Conservation (phyloP, 2,113 vertebrate genomes). For the Scalopus aquaticus region DNA sequence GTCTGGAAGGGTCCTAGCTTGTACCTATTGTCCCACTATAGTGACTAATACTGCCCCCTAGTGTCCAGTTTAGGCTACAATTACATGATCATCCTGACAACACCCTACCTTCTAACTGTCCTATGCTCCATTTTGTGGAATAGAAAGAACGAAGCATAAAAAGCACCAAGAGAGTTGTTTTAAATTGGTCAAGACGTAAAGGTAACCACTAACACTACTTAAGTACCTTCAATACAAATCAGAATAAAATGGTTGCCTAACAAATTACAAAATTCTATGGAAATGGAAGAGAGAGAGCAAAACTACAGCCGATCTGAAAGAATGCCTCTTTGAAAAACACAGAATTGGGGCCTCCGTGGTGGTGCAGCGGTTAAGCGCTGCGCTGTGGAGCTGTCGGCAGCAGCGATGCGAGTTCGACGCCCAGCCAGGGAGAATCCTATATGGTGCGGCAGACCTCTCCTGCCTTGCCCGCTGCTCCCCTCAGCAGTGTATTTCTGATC, state of each 20-base stretch:
- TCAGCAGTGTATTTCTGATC: too few relatives aligned
- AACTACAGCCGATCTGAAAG: neutral
- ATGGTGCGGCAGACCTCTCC: too few relatives aligned
- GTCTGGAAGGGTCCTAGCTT: neutral
- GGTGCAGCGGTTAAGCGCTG: too few relatives aligned
- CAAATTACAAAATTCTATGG: neutral
- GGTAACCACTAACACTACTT: neutral
- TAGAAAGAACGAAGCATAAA: neutral
- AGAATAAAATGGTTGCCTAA: slow-evolving; percentile 1
- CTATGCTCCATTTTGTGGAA: neutral
- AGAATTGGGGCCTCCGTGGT: too few relatives aligned
- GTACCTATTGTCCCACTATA: neutral
- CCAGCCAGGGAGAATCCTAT: too few relatives aligned
- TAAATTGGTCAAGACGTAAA: neutral
- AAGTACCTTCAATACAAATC: neutral
- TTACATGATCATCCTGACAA: neutral
- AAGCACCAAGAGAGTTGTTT: neutral
- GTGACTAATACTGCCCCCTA: neutral
- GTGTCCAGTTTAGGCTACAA: neutral
- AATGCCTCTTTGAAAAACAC: neutral
- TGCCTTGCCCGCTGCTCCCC: too few relatives aligned
- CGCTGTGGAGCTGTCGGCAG: too few relatives aligned
- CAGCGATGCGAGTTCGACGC: too few relatives aligned
- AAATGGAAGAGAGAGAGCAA: neutral
- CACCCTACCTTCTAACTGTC: neutral